Evolutionary conservation across 2,797 vertebrate genomes (phyloP).

Genomic region (Gadopsis marmoratus): DNA sequence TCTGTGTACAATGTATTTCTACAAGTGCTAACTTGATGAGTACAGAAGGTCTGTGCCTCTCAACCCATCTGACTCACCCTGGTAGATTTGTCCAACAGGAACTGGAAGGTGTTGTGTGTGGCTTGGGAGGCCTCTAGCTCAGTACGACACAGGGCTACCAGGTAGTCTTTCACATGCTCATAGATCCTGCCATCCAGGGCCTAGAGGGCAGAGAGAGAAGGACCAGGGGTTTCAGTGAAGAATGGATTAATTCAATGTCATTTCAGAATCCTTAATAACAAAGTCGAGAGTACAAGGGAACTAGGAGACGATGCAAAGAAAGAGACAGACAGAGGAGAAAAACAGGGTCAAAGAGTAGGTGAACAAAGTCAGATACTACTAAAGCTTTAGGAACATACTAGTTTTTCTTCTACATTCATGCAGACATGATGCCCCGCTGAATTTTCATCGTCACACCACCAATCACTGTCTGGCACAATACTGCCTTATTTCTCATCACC

Average conservation of each 20-base stretch:
- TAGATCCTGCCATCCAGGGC: constrained; percentile 95
- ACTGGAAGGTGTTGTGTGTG: constrained; percentile 97
- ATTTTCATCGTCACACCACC: neutral
- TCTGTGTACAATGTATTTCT: constrained; percentile 2
- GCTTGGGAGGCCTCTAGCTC: constrained; percentile 95
- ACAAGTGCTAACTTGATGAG: neutral
- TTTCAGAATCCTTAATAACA: constrained; percentile 31
- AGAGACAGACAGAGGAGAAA: constrained; percentile 12
- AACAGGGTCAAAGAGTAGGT: neutral
- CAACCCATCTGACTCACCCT: constrained; percentile 86
- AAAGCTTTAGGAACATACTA: neutral
- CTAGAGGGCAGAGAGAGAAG: constrained; percentile 75
- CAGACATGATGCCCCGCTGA: neutral
- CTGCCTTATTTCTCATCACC: neutral
- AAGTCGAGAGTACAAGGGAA: constrained; percentile 12
- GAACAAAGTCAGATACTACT: constrained; percentile 10
- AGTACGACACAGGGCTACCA: constrained; percentile 94
- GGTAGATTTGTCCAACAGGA: constrained; percentile 95
- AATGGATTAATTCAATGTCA: constrained; percentile 27
- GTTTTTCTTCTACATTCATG: neutral
- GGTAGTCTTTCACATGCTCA: constrained; percentile 97
- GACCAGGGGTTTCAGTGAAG: constrained; percentile 14
- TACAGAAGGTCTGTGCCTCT: constrained; percentile 6
- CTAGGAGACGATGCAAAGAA: constrained; percentile 13
- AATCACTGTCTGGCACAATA: neutral